These are phyloP conservation scores for Eulemur rubriventer DNA, from an alignment of 2,797 vertebrate species.

Conservation along the genomic window DNA sequence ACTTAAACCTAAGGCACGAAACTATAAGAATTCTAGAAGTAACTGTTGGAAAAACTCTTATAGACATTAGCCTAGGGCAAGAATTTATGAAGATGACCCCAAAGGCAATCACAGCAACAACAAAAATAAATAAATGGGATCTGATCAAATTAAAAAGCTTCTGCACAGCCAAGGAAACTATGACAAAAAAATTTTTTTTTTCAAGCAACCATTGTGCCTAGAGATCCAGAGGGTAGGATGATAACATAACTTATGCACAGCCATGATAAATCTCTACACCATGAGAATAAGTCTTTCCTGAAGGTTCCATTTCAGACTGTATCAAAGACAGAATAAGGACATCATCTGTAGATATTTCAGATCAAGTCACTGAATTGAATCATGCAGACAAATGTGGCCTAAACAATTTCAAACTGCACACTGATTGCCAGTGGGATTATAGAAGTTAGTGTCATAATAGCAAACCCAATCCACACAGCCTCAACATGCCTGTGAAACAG, in stretches of 20 bases:
- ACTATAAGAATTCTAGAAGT: too few species aligned
- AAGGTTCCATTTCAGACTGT: neutral
- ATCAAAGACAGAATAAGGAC: neutral
- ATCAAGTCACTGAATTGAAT: neutral
- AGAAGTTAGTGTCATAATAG: neutral
- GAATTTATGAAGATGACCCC: too few species aligned
- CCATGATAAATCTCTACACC: too few species aligned
- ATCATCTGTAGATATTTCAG: neutral
- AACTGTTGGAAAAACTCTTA: too few species aligned
- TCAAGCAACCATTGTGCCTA: neutral
- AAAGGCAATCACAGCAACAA: too few species aligned
- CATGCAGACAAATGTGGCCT: neutral
- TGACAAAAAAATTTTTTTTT: neutral
- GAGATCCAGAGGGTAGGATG: neutral
- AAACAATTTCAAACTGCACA: neutral
- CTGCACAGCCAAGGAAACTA: too few species aligned
- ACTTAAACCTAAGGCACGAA: too few species aligned
- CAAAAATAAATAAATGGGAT: too few species aligned
- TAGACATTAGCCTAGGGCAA: too few species aligned
- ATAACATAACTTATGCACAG: neutral
- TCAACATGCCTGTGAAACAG: neutral
- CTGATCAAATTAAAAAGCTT: too few species aligned
- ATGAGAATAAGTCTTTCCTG: neutral
- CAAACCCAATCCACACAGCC: rapidly evolving
- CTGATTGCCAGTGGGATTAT: neutral